phyloP scores from a whole-genome alignment of 2,888 invertebrate genomes.

The Caenorhabditis drosophilae region DNA sequence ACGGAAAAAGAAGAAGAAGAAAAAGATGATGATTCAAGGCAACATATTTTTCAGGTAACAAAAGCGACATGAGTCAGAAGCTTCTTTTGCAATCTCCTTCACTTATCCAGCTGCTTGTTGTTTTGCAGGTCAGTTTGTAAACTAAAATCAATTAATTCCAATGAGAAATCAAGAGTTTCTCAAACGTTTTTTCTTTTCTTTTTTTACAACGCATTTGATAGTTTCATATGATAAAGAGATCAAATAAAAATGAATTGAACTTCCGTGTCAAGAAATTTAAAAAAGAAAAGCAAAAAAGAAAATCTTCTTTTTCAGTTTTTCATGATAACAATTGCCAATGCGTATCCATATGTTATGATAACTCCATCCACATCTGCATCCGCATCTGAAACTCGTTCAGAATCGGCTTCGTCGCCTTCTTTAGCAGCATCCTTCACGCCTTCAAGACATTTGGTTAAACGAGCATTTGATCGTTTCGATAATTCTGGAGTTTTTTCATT shows the following conservation, averaged over 20 bases:
- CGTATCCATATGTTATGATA: constrained; percentile 30
- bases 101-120: constrained; percentile 19
- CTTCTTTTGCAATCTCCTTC: constrained; percentile 18
- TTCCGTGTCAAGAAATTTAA: not conserved
- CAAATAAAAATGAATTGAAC: not conserved
- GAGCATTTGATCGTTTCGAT: constrained; percentile 49
- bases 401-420: no score
- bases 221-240: no score
- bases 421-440: no score
- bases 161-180: no score
- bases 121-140: constrained; percentile 22
- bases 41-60: constrained; percentile 36
- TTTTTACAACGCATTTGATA: no score
- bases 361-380: constrained; percentile 9
- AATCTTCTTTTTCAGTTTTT: constrained; percentile 17
- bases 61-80: constrained; percentile 43
- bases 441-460: constrained; percentile 33
- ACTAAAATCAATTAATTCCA: not conserved
- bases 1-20: no score
- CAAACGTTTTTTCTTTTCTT: not conserved
- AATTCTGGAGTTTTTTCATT: constrained; percentile 37
- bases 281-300: not conserved
- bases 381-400: no score
- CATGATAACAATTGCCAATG: constrained; percentile 12
- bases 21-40: no score